Conservation (phyloP, 2,113 vertebrate genomes). For the Verasper variegatus region DNA sequence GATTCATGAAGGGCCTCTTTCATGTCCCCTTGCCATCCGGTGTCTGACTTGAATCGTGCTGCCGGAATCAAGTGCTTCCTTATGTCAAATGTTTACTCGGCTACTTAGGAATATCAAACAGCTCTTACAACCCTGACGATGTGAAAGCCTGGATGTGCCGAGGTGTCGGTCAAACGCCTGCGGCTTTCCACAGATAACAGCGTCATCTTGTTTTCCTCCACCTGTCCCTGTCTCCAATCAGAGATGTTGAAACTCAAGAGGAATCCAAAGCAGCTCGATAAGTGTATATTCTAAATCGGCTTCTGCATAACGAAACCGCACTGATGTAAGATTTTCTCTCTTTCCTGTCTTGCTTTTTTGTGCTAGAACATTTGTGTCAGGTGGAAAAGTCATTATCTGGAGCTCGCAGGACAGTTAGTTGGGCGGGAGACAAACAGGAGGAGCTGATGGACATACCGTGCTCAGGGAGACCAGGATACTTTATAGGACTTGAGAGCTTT, state of each 20-base stretch:
- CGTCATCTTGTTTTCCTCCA: constrained; percentile 16
- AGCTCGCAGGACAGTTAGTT: constrained; percentile 21
- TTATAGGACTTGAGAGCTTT: constrained; percentile 55
- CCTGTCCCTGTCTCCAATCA: background rate
- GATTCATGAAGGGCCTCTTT: constrained; percentile 76
- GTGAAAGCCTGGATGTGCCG: constrained; percentile 20
- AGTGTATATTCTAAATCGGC: constrained; percentile 1
- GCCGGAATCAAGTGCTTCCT: constrained; percentile 77
- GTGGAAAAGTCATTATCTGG: constrained; percentile 70
- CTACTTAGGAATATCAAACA: constrained; percentile 71
- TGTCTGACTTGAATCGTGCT: constrained; percentile 58
- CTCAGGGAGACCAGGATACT: constrained; percentile 50
- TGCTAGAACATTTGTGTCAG: constrained; percentile 45
- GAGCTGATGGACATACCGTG: constrained; percentile 54
- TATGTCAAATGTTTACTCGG: constrained; percentile 74
- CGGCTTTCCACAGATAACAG: constrained; percentile 27
- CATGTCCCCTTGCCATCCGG: constrained; percentile 69
- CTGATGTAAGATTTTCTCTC: constrained; percentile 39
- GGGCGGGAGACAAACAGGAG: constrained; percentile 28
- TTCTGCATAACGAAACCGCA: constrained; percentile 20
- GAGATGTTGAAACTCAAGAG: constrained; percentile 19
- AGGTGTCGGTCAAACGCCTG: constrained; percentile 54
- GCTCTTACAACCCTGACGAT: constrained; percentile 22
- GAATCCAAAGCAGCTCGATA: constrained; percentile 23
- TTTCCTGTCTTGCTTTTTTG: constrained; percentile 34